These are phyloP conservation scores for Acrocera orbiculus DNA, from an alignment of 2,888 invertebrate species.

Conservation along the genomic window DNA sequence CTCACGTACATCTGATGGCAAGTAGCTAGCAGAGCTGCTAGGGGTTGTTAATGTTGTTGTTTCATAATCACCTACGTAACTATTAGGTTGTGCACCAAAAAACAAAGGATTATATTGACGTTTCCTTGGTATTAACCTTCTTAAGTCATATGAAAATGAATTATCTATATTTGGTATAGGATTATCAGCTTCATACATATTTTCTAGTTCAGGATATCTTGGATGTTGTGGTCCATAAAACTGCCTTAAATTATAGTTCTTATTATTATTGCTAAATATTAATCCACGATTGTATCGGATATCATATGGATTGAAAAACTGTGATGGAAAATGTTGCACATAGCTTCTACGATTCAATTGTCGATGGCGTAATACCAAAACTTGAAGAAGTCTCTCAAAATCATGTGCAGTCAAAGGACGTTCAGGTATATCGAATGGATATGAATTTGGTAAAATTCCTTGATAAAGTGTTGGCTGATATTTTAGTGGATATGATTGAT, in stretches of 20 bases:
- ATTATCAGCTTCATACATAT: slow-evolving; percentile 14
- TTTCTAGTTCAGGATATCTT: slow-evolving; percentile 10
- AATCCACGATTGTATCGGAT: slow-evolving; percentile 11
- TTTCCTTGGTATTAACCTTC: slow-evolving; percentile 33
- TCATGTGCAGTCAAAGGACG: slow-evolving; percentile 55
- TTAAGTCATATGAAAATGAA: slow-evolving; percentile 32
- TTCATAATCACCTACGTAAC: slow-evolving; percentile 20
- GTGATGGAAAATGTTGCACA: neutral
- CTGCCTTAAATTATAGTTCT: slow-evolving; percentile 6
- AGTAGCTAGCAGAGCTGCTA: slow-evolving; percentile 21
- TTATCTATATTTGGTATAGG: slow-evolving; percentile 11
- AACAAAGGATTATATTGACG: slow-evolving; percentile 24
- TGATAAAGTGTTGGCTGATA: slow-evolving; percentile 11
- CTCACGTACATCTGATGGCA: slow-evolving; percentile 53
- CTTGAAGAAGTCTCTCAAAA: slow-evolving; percentile 46
- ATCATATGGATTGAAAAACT: slow-evolving; percentile 7
- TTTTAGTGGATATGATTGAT: slow-evolving; percentile 20
- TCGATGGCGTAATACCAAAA: slow-evolving; percentile 45
- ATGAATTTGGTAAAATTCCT: neutral
- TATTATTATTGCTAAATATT: slow-evolving; percentile 8
- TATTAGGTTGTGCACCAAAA: slow-evolving; percentile 30
- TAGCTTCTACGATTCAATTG: slow-evolving; percentile 30
- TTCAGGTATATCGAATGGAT: slow-evolving; percentile 40
- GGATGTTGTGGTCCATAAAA: slow-evolving; percentile 8
- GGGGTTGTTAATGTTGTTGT: slow-evolving; percentile 10